Conservation (phyloP, 2,888 invertebrate genomes). For the Eupithecia dodoneata region DNA sequence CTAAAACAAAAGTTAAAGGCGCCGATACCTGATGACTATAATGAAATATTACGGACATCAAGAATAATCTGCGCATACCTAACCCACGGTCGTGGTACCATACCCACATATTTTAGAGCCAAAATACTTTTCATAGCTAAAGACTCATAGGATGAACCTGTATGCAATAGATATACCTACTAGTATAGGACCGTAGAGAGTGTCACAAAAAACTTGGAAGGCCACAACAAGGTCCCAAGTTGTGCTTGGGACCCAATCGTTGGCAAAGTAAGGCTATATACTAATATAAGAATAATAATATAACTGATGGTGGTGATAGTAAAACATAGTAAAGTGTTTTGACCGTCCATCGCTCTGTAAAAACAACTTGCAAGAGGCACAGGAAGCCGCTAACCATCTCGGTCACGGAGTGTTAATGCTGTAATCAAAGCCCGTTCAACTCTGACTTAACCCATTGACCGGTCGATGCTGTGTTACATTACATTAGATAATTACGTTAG, state of each 20-base stretch:
- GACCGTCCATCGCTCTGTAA: not conserved
- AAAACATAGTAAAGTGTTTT: not conserved
- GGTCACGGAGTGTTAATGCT: conserved; percentile 70
- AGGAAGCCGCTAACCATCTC: conserved; percentile 75
- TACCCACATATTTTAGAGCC: not conserved
- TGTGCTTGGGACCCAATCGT: not conserved
- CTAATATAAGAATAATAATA: too few species aligned
- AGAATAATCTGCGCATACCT: not conserved
- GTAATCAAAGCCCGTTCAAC: conserved; percentile 72
- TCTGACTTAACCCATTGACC: conserved; percentile 59
- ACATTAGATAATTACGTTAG: not conserved
- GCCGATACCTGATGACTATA: not conserved
- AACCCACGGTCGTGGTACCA: not conserved
- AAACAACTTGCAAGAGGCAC: conserved; percentile 61
- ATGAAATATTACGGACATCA: not conserved
- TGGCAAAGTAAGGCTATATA: not conserved
- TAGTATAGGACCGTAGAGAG: not conserved
- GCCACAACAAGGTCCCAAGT: not conserved
- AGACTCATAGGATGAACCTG: too few species aligned
- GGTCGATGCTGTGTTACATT: conserved; percentile 9
- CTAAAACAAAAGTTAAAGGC: not conserved
- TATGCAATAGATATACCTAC: too few species aligned
- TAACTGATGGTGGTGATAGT: not conserved
- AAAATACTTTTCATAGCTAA: too few species aligned
- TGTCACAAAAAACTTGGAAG: not conserved